A percentile compares a stretch with the other conserved stretches of the same genome.
These are phyloP conservation scores for Aleiodes alternator DNA, from an alignment of 2,888 invertebrate species.

Conservation along the genomic window DNA sequence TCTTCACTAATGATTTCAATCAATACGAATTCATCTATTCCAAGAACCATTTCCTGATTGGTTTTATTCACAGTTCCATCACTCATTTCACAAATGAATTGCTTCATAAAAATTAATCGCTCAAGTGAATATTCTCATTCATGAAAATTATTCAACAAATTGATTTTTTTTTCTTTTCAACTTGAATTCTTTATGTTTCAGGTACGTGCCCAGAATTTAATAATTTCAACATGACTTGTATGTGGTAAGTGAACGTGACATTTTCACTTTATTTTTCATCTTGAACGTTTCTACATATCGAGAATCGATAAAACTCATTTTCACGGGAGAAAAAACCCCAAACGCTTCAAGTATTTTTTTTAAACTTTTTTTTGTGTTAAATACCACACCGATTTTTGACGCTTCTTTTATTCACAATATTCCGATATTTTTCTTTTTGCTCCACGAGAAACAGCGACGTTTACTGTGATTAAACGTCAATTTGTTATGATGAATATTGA, in stretches of 20 bases:
- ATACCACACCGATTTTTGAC: not conserved
- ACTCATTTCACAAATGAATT: not conserved
- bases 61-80: too few relatives aligned
- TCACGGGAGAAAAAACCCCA: not conserved
- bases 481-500: not conserved
- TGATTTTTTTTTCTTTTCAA: not conserved
- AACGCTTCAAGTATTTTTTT: not conserved
- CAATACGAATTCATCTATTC: too few relatives aligned
- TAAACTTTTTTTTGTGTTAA: slow-evolving; percentile 12
- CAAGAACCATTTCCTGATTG: too few relatives aligned
- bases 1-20: too few relatives aligned
- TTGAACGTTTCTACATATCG: slow-evolving; percentile 16
- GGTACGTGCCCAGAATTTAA: slow-evolving; percentile 35
- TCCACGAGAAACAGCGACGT: not conserved
- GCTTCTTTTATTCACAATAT: slow-evolving; percentile 11
- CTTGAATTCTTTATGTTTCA: slow-evolving; percentile 26
- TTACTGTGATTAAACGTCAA: slow-evolving; percentile 23
- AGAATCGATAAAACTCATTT: slow-evolving; percentile 22
- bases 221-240: not conserved
- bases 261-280: slow-evolving; percentile 32
- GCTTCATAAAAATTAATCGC: not conserved
- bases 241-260: slow-evolving; percentile 9
- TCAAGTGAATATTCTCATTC: too few relatives aligned
- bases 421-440: slow-evolving; percentile 17
- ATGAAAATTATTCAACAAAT: not conserved